Conservation (phyloP, 2,113 vertebrate species). For the Crotalus horridus region DNA sequence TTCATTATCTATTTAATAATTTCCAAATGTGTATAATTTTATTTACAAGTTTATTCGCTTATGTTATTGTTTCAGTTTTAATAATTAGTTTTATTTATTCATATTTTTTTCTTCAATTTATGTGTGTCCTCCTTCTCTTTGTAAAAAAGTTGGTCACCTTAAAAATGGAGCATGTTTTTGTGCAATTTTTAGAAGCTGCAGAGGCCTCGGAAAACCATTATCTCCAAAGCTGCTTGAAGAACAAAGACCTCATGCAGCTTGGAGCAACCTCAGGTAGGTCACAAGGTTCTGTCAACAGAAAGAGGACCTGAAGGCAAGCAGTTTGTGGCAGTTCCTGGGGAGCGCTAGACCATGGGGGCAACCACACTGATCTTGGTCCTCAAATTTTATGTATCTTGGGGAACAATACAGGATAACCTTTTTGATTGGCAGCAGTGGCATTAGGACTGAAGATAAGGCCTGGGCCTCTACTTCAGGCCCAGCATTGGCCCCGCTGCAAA, state of each 20-base stretch:
- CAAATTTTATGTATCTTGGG: neutral
- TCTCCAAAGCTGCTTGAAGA: neutral
- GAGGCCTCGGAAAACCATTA: neutral
- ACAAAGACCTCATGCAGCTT: neutral
- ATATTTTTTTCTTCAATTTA: too few relatives aligned
- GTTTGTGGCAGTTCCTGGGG: neutral
- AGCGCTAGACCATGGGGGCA: rapidly evolving
- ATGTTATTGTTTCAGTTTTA: too few relatives aligned
- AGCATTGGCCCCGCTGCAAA: neutral
- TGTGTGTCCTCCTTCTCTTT: too few relatives aligned
- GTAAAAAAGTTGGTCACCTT: too few relatives aligned
- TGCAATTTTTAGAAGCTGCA: neutral
- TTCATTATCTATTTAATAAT: too few relatives aligned
- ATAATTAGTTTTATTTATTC: too few relatives aligned
- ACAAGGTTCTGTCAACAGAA: neutral
- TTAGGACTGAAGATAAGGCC: neutral
- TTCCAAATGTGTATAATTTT: too few relatives aligned
- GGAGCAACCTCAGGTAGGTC: neutral
- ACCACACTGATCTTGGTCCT: neutral
- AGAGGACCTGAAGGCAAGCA: neutral
- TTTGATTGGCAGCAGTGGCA: neutral
- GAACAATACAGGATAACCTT: neutral
- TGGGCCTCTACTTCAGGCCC: neutral
- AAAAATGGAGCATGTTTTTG: neutral
- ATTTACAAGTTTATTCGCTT: too few relatives aligned